A percentile compares a stretch with the other conserved stretches of the same genome.
Conservation (phyloP, 2,113 vertebrate species). For the Lamprotornis superbus region DNA sequence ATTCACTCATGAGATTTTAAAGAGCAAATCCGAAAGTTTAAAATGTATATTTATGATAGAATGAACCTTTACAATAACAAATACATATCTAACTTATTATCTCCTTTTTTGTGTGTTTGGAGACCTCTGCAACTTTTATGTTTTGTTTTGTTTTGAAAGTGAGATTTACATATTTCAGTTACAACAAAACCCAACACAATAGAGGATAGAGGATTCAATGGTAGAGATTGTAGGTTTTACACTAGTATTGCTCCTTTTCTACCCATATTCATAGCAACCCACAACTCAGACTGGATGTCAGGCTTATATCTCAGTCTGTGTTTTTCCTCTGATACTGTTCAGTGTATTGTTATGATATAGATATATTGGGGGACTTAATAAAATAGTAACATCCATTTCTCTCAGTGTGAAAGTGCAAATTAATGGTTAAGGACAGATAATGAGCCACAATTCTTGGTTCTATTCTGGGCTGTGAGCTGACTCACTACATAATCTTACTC, state of each 20-base stretch:
- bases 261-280: not conserved
- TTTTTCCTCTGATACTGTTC: not conserved
- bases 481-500: conserved; percentile 42
- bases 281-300: not conserved
- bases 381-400: conserved; percentile 1
- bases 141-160: not conserved
- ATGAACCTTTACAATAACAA: not conserved
- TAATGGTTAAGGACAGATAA: conserved; percentile 31
- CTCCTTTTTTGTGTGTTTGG: not conserved
- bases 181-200: not conserved
- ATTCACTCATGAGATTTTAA: not conserved
- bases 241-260: not conserved
- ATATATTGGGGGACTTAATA: not conserved
- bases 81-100: not conserved
- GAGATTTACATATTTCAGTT: not conserved
- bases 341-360: not conserved
- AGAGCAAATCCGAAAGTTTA: not conserved
- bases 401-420: not conserved
- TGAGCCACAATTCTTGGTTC: conserved; percentile 5
- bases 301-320: not conserved
- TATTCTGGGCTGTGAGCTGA: conserved; percentile 47
- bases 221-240: not conserved
- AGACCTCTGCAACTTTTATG: not conserved
- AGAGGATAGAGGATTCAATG: not conserved
- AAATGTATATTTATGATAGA: not conserved